A percentile compares a stretch with the other conserved stretches of the same genome.
Evolutionary conservation across 2,797 vertebrate species (phyloP).

Genomic region (Pangasius larnaudii): DNA sequence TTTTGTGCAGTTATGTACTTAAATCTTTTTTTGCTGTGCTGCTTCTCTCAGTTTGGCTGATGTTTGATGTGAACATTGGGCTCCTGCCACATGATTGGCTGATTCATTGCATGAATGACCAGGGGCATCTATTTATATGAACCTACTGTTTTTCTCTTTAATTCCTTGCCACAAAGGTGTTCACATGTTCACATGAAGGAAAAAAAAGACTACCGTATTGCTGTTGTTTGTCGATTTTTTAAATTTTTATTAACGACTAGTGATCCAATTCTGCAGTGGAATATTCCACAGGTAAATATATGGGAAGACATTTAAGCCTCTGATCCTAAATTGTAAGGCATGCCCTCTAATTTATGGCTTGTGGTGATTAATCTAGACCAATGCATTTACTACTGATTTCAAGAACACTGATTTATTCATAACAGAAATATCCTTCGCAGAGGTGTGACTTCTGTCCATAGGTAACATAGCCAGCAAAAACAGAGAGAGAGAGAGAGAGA

Average conservation of each 20-base stretch:
- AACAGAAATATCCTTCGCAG: constrained; percentile 27
- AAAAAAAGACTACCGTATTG: neutral
- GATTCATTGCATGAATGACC: neutral
- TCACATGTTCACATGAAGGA: too few species aligned
- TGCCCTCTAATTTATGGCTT: neutral
- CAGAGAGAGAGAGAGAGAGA: neutral
- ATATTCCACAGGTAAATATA: neutral
- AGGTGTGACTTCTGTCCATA: neutral
- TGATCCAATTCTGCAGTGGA: neutral
- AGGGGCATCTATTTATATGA: neutral
- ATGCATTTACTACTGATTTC: neutral
- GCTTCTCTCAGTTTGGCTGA: neutral
- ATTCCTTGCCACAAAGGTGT: too few species aligned
- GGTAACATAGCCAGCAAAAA: neutral
- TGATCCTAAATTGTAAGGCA: neutral
- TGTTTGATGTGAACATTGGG: too few species aligned
- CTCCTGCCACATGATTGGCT: too few species aligned
- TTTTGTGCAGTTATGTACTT: neutral
- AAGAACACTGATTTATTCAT: constrained; percentile 33
- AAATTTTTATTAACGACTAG: neutral
- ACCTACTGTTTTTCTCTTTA: too few species aligned
- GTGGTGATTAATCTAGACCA: neutral
- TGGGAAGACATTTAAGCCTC: neutral
- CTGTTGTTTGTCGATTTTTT: neutral
- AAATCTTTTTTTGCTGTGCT: neutral